Base-by-base conservation (phyloP, 2,113 vertebrate species). In the Elephantulus edwardii region DNA sequence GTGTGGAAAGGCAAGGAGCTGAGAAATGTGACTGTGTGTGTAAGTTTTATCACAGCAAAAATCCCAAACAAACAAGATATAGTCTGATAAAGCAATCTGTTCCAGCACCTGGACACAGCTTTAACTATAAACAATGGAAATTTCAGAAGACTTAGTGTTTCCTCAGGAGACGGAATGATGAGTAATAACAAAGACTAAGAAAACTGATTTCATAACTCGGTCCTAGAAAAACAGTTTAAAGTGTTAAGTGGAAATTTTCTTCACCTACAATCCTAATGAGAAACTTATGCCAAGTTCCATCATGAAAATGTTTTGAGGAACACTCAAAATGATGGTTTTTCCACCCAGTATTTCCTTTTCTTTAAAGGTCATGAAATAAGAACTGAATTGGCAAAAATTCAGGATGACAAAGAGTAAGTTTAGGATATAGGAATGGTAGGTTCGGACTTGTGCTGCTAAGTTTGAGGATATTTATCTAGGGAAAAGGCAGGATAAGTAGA, bases 61-160 rank as follows among this genome's bases (percentile, higher is more conserved):
- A 33, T 12, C 35, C 35, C 28, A 66, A 66, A 38, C 16, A 35
- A 66, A 66, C 5, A 68, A 68, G 66, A 68, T 38, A 13, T 11
- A 22, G 66, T 75, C 72, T 88, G 54, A 81, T 72, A 70, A 85
- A 38, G 62, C 9, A 38, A 79, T 77, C 66, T 84, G 26, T 87
- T 77, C 46, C n/a, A 62, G 77, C 83, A 70, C 40, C 54, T 95
- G 70, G 19, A 89, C 28, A 40, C 58, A 91, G n/a, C 14, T 14
- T 91, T 82, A 35, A 40, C 30, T 82, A 56, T 82, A 91, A 91
- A 92, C 81, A 92, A 64, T 35, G 85, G 94, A 94, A 93, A 94
- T 70, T 92, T 81, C 60, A 20, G 62, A 93, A 54, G 17, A 86
- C 22, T 86, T 30, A 20, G 10, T 46, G 35, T 38, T 92, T 92